Evolutionary conservation across 1,140 invertebrate genomes (phyloP), one percentile per base, ranked within the genome.

Genomic region (Araneus ventricosus): DNA sequence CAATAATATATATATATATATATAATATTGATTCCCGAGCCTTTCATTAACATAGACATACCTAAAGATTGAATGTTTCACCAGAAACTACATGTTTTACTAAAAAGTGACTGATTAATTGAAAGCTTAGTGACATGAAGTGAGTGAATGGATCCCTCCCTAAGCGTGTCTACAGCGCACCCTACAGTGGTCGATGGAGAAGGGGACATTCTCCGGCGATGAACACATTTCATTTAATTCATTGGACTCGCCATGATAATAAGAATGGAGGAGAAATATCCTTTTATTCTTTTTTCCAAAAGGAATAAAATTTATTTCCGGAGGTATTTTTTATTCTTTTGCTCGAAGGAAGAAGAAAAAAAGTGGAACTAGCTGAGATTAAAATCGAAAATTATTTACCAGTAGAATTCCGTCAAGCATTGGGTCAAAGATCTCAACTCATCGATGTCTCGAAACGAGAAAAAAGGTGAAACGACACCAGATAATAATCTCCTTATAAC

Each of bases 81-180:
- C 67, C 67, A 37, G 27, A 75, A 20, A 20, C 59, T 10, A 27
- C 24, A 22, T 27, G 63, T 67, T 24, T n/a, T n/a, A 30, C 67
- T 75, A 75, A 75, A 75, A 75, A 75, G 27, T 75, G 67, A 34
- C 27, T 75, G 67, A 75, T 75, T 75, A 75, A 75, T 75, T 75
- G 67, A 34, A 20, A 30, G 14, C 34, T 20, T 20, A 34, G 67
- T 34, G 67, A 75, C 67, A 75, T 20, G 52, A 30, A 24, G 52
- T 86, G 84, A 86, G 84, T 86, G 84, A 86, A 20, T 39, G 52
- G 84, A 41, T 5, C 84, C 84, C 84, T 52, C 84, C 84, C 52
- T 57, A 20, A 59, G 45, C 84, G 45, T 86, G 84, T 86, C 84
- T 59, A 37, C n/a, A 59, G 52, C 17, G 52, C 5, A 20, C 45